Evolutionary conservation across 2,888 invertebrate genomes (phyloP), one percentile per base, ranked within the genome.

Genomic region (Mythimna albipuncta): DNA sequence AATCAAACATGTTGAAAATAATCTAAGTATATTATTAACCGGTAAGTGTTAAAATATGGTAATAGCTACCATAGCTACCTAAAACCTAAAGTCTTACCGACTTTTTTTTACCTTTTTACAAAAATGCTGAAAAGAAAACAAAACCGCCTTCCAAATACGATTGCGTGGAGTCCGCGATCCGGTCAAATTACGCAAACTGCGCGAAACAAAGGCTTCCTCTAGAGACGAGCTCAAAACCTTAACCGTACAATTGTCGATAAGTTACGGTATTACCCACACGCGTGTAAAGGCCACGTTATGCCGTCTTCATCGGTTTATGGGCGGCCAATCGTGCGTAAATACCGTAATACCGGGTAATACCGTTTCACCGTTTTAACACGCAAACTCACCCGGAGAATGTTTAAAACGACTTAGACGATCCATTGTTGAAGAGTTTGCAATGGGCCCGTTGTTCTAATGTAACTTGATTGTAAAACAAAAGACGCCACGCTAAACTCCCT

Each of bases 401-500:
- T 92, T 91, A 89, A 92, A 94, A 92, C 90, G 92, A 91, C 91
- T 91, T 89, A 87, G 83, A 87, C 80, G 81, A 88, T 59, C 90
- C 89, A 93, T 93, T 94, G 93, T 93, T 89, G 85, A 77, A 64
- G 85, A 87, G 86, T 90, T 88, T 82, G 88, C 88, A 90, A 91
- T 70, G 72, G 89, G 89, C 87, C 86, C 90, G 89, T 89, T 88
- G 89, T 89, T 90, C 90, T 90, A 91, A 92, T 92, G 93, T 93
- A 93, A 93, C 92, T 92, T 90, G 91, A 93, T 93, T 93, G 91
- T 91, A 89, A 93, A 91, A 94, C 93, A 94, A 93, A 93, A 88
- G 91, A 84, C 88, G 87, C 77, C 71, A 59, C 81, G 84, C 81
- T 81, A 79, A 88, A 90, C 85, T 89, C 86, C 75, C 85, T 89